These are phyloP conservation scores for Alethe diademata DNA, from an alignment of 2,113 vertebrate genomes.

Conservation along the genomic window DNA sequence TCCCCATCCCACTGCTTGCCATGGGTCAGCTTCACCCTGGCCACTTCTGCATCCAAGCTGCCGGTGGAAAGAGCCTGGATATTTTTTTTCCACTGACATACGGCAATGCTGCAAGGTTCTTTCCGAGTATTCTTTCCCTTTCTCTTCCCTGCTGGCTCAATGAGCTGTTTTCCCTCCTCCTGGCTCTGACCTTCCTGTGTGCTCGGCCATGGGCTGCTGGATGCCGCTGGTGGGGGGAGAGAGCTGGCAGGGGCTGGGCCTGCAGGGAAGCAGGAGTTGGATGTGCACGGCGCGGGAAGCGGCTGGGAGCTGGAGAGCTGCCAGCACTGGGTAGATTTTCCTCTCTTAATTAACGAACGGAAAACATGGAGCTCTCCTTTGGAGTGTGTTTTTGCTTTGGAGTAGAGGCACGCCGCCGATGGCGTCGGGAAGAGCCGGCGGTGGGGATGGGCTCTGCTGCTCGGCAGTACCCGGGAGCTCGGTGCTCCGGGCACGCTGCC, in stretches of 20 bases:
- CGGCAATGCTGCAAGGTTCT: background rate
- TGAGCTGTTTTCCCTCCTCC: background rate
- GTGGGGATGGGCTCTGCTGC: background rate
- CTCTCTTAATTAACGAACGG: slow-evolving; percentile 51
- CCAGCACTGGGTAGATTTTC: slow-evolving; percentile 16
- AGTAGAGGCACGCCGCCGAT: background rate
- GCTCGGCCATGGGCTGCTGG: background rate
- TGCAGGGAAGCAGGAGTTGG: slow-evolving; percentile 7
- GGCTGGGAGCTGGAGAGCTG: background rate
- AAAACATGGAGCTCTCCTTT: background rate
- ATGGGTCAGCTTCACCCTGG: rapidly evolving
- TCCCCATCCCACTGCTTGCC: rapidly evolving
- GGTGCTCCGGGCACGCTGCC: background rate
- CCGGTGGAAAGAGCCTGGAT: background rate
- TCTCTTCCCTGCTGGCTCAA: background rate
- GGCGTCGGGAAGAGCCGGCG: background rate
- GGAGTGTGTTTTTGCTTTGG: background rate
- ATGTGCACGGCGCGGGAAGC: background rate
- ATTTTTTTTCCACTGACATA: background rate
- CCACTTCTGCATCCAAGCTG: background rate
- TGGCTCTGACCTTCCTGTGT: slow-evolving; percentile 35
- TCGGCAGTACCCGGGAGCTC: background rate
- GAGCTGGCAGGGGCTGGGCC: background rate
- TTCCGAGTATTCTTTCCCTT: slow-evolving; percentile 55
- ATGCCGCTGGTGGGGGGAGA: background rate